Base-by-base conservation (phyloP, 2,797 vertebrate species). In the Distichodus sexfasciatus region DNA sequence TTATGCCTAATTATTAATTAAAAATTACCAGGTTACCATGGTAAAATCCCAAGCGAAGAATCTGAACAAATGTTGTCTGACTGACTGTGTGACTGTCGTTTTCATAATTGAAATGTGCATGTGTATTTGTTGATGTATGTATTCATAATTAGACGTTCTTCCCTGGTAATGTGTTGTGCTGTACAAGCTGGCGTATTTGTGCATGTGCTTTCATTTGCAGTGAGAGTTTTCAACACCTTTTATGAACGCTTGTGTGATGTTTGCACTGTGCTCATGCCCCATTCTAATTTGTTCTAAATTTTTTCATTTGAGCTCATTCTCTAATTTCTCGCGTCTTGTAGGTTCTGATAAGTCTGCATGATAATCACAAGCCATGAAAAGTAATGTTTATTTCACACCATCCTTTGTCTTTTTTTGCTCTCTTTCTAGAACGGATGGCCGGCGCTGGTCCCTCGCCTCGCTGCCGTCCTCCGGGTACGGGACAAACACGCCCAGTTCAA, bases 401-500 rank as follows among this genome's bases (percentile, higher is more conserved):
- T 15, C 2, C 15, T 51, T 38, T 17, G 8, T 24, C 12, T 51
- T 12, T 36, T 33, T 11, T 43, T 9, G n/a, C 5, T 47, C n/a
- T n/a, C 17, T 15, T 23, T 47, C 11, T 44, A 98, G 95, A 86
- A 96, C 94, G 66, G 96, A 98, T 81, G 96, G 96, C 43, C 90
- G 96, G 0, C 95, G 96, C 79, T 98, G 96, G 96, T 98, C 96
- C 82, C 87, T 98, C 87, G 95, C 96, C 64, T 98, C 96, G 35
- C 81, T 98, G 69, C 96, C 96, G 10, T 98, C 96, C 0, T 98
- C 96, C 35, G 96, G 96, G 36, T 98, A 98, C 86, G 96, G 96
- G 82, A 98, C 96, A 81, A 98, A 98, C 88, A 98, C 96, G 60
- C 96, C 96, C 78, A 98, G 96, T 81, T 98, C 96, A 65, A 96